Evolutionary conservation across 2,888 invertebrate species (phyloP).

Genomic region (Pantelozetes paolii): DNA sequence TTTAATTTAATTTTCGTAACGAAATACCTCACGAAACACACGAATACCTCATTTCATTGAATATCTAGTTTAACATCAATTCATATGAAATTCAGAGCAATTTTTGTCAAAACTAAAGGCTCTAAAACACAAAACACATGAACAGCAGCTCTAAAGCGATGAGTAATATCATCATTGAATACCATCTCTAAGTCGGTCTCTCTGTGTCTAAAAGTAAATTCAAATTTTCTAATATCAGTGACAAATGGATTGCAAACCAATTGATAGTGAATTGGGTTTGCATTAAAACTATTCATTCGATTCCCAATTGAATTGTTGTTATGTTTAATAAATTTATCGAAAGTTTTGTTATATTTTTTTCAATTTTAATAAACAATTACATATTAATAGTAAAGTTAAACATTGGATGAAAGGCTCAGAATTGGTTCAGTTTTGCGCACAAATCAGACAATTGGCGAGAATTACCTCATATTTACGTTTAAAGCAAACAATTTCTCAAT

Average conservation of each 20-base stretch:
- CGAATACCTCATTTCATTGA: too few species aligned
- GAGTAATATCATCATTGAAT: not conserved
- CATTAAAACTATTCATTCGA: conserved; percentile 16
- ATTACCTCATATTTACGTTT: conserved; percentile 29
- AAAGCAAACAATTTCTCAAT: not conserved
- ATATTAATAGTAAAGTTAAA: conserved; percentile 1
- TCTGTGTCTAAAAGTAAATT: not conserved
- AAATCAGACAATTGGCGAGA: conserved; percentile 24
- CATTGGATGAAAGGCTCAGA: conserved; percentile 20
- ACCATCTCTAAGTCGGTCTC: conserved; percentile 7
- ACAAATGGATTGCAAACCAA: too few species aligned
- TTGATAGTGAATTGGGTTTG: too few species aligned
- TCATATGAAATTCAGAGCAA: not conserved
- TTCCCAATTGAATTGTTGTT: not conserved
- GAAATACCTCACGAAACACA: conserved; percentile 17
- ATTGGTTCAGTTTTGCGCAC: conserved; percentile 31
- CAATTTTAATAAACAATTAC: not conserved
- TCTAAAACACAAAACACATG: not conserved
- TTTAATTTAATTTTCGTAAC: not conserved
- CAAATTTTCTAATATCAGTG: not conserved
- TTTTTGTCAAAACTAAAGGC: not conserved
- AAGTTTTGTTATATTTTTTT: conserved; percentile 29
- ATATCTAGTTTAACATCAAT: conserved; percentile 12
- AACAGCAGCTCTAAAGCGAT: not conserved
- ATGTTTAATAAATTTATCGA: conserved; percentile 1